Evolutionary conservation across 64 coral and sea anemone species (phyloP), one percentile per base, ranked within the genome.

Genomic region (Cladopsammia gracilis): DNA sequence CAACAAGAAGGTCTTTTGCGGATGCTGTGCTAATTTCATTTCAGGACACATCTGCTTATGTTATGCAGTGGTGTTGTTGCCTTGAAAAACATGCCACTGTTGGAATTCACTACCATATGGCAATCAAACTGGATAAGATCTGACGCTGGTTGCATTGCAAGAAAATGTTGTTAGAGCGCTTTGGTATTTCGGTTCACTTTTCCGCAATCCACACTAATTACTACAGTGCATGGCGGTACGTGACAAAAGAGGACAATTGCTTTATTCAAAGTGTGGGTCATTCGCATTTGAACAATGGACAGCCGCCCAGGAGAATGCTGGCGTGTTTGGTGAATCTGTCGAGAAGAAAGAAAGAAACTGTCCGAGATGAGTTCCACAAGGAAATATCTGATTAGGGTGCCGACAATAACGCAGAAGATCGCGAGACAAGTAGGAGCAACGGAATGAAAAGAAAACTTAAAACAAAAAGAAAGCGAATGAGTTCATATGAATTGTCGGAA

Each of bases 201-300:
- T n/a, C n/a, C n/a, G n/a, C n/a, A n/a, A n/a, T n/a, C n/a, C n/a
- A n/a, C n/a, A n/a, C n/a, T n/a, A 93, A 93, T 16, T 88, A 93
- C 43, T 93, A 88, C 85, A 88, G 73, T 48, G 62, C 75, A 26
- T 88, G 84, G 92, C 44, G 25, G 4, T 93, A 88, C 56, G 75
- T 88, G 1, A 87, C 62, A 0, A 88, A 93, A 93, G 25, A 15
- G 22, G 75, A 93, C 84, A 9, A 26, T 6, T 6, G 42, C 12
- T 77, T 13, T 26, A 0, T 71, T 0, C 58, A 88, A 15, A 93
- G 83, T 24, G 91, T 78, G 1, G 50, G 50, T 3, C 73, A 93
- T 8, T 59, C 83, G 43, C 81, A 93, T 70, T 80, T 93, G 3
- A 79, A 44, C 1, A 91, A 72, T 15, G 34, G 19, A 2, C 58